A percentile compares a stretch with the other conserved stretches of the same genome.
These are phyloP conservation scores for Zapornia atra DNA, from an alignment of 2,113 vertebrate species.

Conservation along the genomic window DNA sequence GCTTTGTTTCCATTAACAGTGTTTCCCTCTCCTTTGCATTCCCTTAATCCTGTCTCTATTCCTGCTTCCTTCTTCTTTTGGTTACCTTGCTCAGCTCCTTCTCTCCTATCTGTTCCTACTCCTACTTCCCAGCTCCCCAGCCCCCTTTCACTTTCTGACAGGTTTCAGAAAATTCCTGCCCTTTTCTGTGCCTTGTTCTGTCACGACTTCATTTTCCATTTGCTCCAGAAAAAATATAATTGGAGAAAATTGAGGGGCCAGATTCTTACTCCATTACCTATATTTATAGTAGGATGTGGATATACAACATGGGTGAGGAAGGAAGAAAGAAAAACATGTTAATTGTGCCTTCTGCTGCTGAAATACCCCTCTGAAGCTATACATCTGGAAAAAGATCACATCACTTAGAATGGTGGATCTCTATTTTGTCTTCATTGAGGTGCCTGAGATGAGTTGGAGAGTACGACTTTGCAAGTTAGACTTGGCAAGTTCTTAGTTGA, in stretches of 20 bases:
- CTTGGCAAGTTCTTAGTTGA: slow-evolving; percentile 6
- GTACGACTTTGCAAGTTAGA: not conserved
- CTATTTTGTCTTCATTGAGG: not conserved
- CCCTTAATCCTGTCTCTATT: not conserved
- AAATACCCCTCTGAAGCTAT: slow-evolving; percentile 7
- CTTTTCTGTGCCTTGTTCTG: not conserved
- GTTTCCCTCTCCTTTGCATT: not conserved
- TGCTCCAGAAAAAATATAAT: not conserved
- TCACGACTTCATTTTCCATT: not conserved
- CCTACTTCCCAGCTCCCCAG: not conserved
- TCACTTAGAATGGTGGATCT: not conserved
- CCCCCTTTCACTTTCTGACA: not conserved
- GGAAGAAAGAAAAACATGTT: not conserved
- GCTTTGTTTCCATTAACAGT: not conserved
- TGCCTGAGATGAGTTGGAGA: not conserved
- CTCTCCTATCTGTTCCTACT: not conserved
- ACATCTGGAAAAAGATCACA: slow-evolving; percentile 5
- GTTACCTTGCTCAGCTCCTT: not conserved
- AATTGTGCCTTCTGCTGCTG: slow-evolving; percentile 20
- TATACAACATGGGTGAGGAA: not conserved
- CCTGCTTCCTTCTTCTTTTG: not conserved
- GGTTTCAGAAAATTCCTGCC: not conserved
- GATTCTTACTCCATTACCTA: not conserved
- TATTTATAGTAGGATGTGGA: not conserved
- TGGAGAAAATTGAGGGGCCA: not conserved